These are phyloP conservation scores for Contarinia nasturtii DNA, from an alignment of 1,140 invertebrate genomes.

Conservation along the genomic window DNA sequence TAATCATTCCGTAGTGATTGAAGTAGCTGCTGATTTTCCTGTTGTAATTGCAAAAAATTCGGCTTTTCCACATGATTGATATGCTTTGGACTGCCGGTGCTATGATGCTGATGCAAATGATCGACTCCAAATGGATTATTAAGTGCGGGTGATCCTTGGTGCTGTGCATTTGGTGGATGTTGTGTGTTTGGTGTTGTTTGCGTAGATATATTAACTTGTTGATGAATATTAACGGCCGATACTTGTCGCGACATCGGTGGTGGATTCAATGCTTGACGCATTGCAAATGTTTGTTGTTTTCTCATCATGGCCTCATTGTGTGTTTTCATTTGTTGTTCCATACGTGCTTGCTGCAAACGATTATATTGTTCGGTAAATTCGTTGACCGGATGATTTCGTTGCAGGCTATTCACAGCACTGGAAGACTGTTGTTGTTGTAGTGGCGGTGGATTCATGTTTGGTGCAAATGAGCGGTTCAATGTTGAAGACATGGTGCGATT, in stretches of 20 bases:
- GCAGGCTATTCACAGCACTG: too few relatives aligned
- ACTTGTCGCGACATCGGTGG: constrained; percentile 6
- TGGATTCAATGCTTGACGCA: constrained; percentile 29
- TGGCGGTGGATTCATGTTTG: constrained; percentile 2
- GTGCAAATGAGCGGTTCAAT: background rate
- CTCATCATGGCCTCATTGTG: constrained; percentile 37
- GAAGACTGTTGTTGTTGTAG: too few relatives aligned
- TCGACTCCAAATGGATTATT: constrained; percentile 6
- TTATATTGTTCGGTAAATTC: constrained; percentile 29
- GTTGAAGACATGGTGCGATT: background rate
- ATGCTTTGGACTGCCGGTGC: background rate
- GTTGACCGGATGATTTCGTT: constrained; percentile 22
- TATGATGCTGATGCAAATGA: constrained; percentile 2
- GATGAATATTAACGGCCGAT: too few relatives aligned
- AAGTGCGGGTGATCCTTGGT: constrained; percentile 24
- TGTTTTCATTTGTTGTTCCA: constrained; percentile 35
- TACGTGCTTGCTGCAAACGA: constrained; percentile 36
- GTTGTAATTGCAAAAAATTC: constrained; percentile 3
- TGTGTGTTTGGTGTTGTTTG: too few relatives aligned
- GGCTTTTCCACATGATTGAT: constrained; percentile 6
- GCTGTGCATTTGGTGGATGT: constrained; percentile 23
- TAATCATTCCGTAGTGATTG: background rate
- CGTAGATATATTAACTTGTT: too few relatives aligned
- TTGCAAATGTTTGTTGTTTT: constrained; percentile 36
- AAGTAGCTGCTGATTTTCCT: constrained; percentile 5